Base-by-base conservation (phyloP, 2,113 vertebrate species). In the Oxyruncus cristatus region DNA sequence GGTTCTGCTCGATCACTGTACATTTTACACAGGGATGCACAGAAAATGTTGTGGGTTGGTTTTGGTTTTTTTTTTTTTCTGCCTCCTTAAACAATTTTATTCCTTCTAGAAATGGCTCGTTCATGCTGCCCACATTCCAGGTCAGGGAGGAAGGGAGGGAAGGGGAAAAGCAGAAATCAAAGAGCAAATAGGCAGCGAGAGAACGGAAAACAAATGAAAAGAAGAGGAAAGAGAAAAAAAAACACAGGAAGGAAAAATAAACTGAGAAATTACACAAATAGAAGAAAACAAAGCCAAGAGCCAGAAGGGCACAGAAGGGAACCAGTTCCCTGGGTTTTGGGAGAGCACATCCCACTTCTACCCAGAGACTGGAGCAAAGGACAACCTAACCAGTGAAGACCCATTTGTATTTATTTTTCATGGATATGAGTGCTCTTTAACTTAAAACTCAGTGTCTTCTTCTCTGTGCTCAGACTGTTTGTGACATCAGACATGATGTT, bases 1-100 rank as follows among this genome's bases (percentile, higher is more conserved):
- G 26, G 24, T 91, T 97, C 91, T 97, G 91, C 95, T 97, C 97
- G 98, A 95, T 98, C 97, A 96, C 95, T 83, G 95, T 96, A 96
- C 91, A 88, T 97, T 97, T 97, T 98, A 97, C 96, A 98, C 92
- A 21, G 41, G 39, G 94, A 93, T 93, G 95, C 97, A 90, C 95
- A 96, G 85, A 97, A 98, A 96, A 95, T 39, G 79, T 71, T 88
- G 85, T 39, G 56, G 65, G 30, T 41, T 41, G 9, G 9, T 16
- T 44, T 18, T 17, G 16, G 42, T 3, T 47, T 26, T 49, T 49
- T 49, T 44, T 33, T 58, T 78, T 71, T 92, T 88, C 83, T 35
- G 63, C 89, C 66, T 92, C 83, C 71, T 94, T 84, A 89, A 95
- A 92, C 79, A 95, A 62, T 97, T 97, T 89, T 91, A 93, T 96